These are phyloP conservation scores for Dolichoris vasculosae DNA, from an alignment of 1,140 invertebrate species.

Conservation along the genomic window DNA sequence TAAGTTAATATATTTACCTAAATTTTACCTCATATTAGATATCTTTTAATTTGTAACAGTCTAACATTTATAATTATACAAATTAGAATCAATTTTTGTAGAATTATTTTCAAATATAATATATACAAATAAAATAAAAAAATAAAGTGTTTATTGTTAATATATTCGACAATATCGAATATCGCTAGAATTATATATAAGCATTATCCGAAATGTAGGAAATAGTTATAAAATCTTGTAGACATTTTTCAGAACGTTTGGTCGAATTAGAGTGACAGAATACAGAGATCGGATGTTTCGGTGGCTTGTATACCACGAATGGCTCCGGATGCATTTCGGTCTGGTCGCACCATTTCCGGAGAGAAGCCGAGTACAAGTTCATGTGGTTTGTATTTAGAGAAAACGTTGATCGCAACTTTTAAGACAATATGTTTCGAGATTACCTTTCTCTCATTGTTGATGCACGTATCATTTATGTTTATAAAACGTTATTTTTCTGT, in stretches of 20 bases:
- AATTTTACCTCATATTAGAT: no score
- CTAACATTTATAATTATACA: no score
- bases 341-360: conserved; percentile 26
- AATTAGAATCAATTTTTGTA: no score
- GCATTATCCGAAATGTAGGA: background rate
- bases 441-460: background rate
- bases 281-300: conserved; percentile 38
- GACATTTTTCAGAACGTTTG: background rate
- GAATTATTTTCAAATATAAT: no score
- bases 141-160: no score
- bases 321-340: conserved; percentile 25
- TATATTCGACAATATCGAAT: no score
- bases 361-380: conserved; percentile 20
- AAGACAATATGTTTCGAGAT: background rate
- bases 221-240: conserved; percentile 40
- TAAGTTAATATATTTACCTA: no score
- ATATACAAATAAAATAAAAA: no score
- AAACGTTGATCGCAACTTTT: conserved; percentile 13
- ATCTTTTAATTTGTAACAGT: no score
- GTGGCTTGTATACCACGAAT: background rate
- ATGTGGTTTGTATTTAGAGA: background rate
- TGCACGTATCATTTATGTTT: no score
- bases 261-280: background rate
- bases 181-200: no score
- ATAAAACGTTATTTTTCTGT: no score